phyloP scores from a whole-genome alignment of 2,888 invertebrate genomes.

The Orthosia cruda region DNA sequence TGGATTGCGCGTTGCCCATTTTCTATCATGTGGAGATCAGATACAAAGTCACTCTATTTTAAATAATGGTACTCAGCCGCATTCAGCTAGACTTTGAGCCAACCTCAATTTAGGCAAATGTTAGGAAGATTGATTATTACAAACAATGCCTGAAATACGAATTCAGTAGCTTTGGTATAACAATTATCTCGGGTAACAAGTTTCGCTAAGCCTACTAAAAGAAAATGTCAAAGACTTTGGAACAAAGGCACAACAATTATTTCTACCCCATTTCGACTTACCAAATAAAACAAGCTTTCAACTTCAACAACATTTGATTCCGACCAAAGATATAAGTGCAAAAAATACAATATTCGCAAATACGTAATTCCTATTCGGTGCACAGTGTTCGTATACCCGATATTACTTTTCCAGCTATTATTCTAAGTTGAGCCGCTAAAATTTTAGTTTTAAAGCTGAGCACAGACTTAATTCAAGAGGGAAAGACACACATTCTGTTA shows the following conservation, averaged over 20 bases:
- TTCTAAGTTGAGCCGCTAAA: constrained; percentile 39
- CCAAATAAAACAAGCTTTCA: constrained; percentile 28
- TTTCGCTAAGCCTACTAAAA: background rate
- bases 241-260: constrained; percentile 9
- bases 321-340: constrained; percentile 21
- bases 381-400: constrained; percentile 27
- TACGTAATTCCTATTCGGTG: constrained; percentile 40
- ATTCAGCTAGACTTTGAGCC: too few species aligned
- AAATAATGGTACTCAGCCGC: too few species aligned
- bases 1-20: too few species aligned
- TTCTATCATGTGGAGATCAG: too few species aligned
- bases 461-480: background rate
- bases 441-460: constrained; percentile 36
- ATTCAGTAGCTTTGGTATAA: background rate
- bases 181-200: background rate
- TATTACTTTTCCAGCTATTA: constrained; percentile 52
- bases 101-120: too few species aligned
- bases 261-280: constrained; percentile 2
- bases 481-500: too few species aligned
- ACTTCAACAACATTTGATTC: constrained; percentile 25
- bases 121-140: too few species aligned
- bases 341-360: constrained; percentile 41
- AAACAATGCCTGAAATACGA: background rate
- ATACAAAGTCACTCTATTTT: too few species aligned
- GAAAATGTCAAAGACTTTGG: background rate